These are phyloP conservation scores for Mallotus villosus DNA, from an alignment of 2,797 vertebrate species.

Conservation along the genomic window DNA sequence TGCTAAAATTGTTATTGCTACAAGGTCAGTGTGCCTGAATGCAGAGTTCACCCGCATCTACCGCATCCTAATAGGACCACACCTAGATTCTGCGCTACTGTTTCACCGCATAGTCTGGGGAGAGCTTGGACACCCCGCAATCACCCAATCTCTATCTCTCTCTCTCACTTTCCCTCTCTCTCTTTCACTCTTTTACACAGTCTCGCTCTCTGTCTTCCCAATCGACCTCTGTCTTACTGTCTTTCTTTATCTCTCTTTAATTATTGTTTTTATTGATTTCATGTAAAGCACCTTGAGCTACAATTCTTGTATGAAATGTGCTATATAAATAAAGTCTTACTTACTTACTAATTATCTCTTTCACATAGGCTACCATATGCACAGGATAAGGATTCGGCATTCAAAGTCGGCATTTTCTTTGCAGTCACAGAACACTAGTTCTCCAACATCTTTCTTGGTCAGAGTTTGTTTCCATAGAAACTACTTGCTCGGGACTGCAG, in stretches of 20 bases:
- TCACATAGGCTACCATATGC: neutral
- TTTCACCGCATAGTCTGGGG: slow-evolving; percentile 36
- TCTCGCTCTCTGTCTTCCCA: too few species aligned
- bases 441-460: neutral
- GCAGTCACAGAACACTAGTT: neutral
- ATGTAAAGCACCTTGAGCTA: too few species aligned
- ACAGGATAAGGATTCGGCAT: too few species aligned
- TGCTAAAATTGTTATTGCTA: neutral
- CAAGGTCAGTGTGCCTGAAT: neutral
- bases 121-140: neutral
- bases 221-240: too few species aligned
- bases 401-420: neutral
- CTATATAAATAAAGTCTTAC: too few species aligned
- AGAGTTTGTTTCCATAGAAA: neutral
- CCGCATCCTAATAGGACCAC: slow-evolving; percentile 55
- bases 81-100: slow-evolving; percentile 64
- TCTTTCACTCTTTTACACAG: neutral
- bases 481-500: neutral
- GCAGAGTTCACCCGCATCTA: slow-evolving; percentile 1
- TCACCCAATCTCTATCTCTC: neutral
- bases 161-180: neutral
- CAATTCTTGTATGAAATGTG: too few species aligned
- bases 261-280: too few species aligned
- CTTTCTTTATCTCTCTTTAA: neutral
- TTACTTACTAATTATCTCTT: too few species aligned